Percentiles rank a stretch among this genome's conserved stretches.
Evolutionary conservation across 2,797 vertebrate genomes (phyloP).

Genomic region (Phataginus tricuspis): DNA sequence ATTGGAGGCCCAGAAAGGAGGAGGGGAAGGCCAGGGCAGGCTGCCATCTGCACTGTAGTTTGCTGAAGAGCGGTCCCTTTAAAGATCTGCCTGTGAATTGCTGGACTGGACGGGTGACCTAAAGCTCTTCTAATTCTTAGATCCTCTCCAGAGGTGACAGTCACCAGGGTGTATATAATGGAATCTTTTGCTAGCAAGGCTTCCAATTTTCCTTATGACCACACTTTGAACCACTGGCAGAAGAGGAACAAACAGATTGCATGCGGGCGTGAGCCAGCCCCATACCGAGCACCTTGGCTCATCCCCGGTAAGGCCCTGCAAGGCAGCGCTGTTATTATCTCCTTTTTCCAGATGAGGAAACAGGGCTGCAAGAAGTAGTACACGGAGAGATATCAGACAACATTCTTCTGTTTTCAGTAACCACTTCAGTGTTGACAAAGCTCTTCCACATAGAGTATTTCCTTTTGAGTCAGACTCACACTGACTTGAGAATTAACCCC

Average conservation of each 20-base stretch:
- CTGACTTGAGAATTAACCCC: background rate
- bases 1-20: background rate
- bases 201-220: slow-evolving; percentile 4
- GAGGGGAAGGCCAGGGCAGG: background rate
- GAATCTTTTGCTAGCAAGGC: slow-evolving; percentile 11
- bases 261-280: rapidly evolving
- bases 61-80: background rate
- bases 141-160: slow-evolving; percentile 10
- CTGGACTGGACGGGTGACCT: background rate
- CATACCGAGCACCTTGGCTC: rapidly evolving
- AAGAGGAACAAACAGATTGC: background rate
- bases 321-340: background rate
- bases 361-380: background rate
- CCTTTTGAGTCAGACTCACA: background rate
- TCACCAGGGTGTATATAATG: background rate
- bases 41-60: background rate
- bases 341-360: background rate
- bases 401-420: background rate
- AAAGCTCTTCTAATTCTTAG: slow-evolving; percentile 14
- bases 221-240: background rate
- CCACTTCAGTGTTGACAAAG: background rate
- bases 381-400: background rate
- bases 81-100: background rate
- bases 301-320: background rate
- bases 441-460: background rate